Evolutionary conservation across 2,113 vertebrate species (phyloP).

Genomic region (Stomatorhinus ivindoensis): DNA sequence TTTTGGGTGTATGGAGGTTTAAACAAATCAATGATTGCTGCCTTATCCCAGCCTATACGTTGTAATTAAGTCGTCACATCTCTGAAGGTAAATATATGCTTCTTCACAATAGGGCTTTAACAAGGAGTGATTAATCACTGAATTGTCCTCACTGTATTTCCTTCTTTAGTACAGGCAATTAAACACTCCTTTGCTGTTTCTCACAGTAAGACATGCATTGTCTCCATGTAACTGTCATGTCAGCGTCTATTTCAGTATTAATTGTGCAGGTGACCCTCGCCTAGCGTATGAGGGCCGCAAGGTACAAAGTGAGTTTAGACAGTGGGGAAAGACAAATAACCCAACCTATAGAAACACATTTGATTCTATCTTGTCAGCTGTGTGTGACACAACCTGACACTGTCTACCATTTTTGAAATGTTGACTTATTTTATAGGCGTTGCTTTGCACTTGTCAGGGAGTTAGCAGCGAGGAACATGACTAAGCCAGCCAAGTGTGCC

Average conservation of each 20-base stretch:
- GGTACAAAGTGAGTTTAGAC: not conserved
- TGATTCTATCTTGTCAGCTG: not conserved
- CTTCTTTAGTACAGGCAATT: not conserved
- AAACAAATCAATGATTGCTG: not conserved
- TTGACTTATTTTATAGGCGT: not conserved
- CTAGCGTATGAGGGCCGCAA: not conserved
- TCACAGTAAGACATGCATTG: not conserved
- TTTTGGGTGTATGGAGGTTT: not conserved
- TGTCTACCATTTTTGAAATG: not conserved
- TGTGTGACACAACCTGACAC: not conserved
- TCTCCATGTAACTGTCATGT: not conserved
- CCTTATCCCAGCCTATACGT: not conserved
- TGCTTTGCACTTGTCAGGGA: not conserved
- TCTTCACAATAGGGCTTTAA: not conserved
- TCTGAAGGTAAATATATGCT: conserved; percentile 3
- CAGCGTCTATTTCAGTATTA: not conserved
- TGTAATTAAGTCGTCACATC: not conserved
- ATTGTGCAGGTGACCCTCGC: not conserved
- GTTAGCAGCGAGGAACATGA: not conserved
- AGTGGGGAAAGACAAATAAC: not conserved
- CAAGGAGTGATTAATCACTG: not conserved
- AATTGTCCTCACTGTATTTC: not conserved
- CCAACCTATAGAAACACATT: not conserved
- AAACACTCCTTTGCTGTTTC: not conserved
- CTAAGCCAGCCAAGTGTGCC: not conserved